Conservation (phyloP, 2,797 vertebrate species). For the Halcyon leucocephala region DNA sequence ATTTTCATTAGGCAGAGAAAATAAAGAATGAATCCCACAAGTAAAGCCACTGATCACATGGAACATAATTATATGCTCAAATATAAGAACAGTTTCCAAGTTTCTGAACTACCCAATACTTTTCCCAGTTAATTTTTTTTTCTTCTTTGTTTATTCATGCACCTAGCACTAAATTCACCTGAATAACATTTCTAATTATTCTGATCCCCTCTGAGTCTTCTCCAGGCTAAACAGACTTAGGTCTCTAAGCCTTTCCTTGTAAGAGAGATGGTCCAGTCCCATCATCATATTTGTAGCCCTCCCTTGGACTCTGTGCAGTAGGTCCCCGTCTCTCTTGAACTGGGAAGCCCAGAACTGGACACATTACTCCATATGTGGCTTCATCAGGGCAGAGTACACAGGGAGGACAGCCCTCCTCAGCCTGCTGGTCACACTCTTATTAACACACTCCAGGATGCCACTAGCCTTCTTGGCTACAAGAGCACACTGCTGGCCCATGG, state of each 20-base stretch:
- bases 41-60: background rate
- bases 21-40: background rate
- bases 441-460: too few species aligned
- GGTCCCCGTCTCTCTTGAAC: background rate
- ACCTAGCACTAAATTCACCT: background rate
- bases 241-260: too few species aligned
- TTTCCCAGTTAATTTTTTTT: background rate
- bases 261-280: too few species aligned
- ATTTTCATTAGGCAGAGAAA: slow-evolving; percentile 40
- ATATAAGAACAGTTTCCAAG: background rate
- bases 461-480: too few species aligned
- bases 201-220: background rate
- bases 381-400: too few species aligned
- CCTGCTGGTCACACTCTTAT: too few species aligned
- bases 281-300: too few species aligned
- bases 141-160: background rate
- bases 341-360: too few species aligned
- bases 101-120: background rate
- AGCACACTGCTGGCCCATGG: too few species aligned
- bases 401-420: too few species aligned
- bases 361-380: too few species aligned
- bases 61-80: background rate
- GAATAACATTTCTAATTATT: background rate
- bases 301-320: background rate
- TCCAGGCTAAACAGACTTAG: too few species aligned